phyloP scores from a whole-genome alignment of 2,888 invertebrate species.

The Strigamia maritima region DNA sequence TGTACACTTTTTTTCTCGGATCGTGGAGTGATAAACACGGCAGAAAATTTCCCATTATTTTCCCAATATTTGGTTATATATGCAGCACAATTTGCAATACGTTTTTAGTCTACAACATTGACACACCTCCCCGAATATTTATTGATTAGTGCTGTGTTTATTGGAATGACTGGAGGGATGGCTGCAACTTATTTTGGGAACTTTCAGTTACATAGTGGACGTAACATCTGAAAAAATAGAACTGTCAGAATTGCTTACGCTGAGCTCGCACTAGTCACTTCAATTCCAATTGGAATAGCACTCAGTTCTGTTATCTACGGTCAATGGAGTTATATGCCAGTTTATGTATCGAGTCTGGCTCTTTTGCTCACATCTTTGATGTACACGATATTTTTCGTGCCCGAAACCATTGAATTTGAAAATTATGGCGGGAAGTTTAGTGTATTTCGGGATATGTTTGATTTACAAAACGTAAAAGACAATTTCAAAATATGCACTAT shows the following conservation, averaged over 20 bases:
- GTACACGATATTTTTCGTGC: constrained; percentile 49
- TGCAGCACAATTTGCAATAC: not conserved
- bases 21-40: constrained; percentile 33
- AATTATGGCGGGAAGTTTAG: not conserved
- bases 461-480: not conserved
- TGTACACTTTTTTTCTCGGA: not conserved
- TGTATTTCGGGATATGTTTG: not conserved
- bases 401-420: not conserved
- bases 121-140: not conserved
- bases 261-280: not conserved
- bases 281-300: constrained; percentile 65
- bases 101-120: not conserved
- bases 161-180: not conserved
- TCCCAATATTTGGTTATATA: not conserved
- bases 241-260: not conserved
- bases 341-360: constrained; percentile 50
- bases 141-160: not conserved
- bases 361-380: constrained; percentile 49
- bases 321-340: constrained; percentile 47
- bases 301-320: constrained; percentile 72
- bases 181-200: not conserved
- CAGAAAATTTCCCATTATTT: constrained; percentile 6
- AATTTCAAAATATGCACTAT: not conserved
- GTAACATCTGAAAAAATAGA: not conserved
- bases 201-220: not conserved